Conservation (phyloP, 1,140 invertebrate genomes). For the Scaptomyza montana region DNA sequence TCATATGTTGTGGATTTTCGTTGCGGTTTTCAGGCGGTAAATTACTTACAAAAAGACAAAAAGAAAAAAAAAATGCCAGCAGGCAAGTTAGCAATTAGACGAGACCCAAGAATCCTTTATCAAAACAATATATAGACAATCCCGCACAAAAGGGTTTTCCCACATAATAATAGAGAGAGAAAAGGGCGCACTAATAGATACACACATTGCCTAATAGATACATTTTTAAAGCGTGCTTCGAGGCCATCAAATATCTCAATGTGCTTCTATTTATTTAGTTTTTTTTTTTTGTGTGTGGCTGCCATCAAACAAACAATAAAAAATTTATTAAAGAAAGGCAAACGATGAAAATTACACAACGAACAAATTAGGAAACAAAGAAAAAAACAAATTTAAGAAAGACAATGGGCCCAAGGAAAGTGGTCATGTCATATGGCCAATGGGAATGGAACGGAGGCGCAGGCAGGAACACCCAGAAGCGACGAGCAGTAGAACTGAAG, state of each 20-base stretch:
- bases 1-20: constrained; percentile 76
- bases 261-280: background rate
- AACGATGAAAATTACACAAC: constrained; percentile 67
- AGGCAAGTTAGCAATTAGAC: constrained; percentile 30
- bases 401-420: constrained; percentile 60
- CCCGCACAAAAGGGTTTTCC: constrained; percentile 53
- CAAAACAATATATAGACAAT: constrained; percentile 38
- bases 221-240: constrained; percentile 77
- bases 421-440: constrained; percentile 76
- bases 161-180: constrained; percentile 28
- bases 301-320: constrained; percentile 79
- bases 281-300: constrained; percentile 18
- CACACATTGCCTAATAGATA: constrained; percentile 61
- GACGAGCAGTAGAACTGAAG: constrained; percentile 11
- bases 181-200: constrained; percentile 68
- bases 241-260: constrained; percentile 60
- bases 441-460: constrained; percentile 20
- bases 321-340: constrained; percentile 80
- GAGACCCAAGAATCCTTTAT: constrained; percentile 43
- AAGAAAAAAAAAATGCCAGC: constrained; percentile 9
- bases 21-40: constrained; percentile 71
- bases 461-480: constrained; percentile 72
- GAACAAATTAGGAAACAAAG: constrained; percentile 71
- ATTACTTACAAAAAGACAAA: constrained; percentile 33
- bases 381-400: constrained; percentile 10